Evolutionary conservation across 2,113 vertebrate species (phyloP).

Genomic region (Psittacula cyanocephala): DNA sequence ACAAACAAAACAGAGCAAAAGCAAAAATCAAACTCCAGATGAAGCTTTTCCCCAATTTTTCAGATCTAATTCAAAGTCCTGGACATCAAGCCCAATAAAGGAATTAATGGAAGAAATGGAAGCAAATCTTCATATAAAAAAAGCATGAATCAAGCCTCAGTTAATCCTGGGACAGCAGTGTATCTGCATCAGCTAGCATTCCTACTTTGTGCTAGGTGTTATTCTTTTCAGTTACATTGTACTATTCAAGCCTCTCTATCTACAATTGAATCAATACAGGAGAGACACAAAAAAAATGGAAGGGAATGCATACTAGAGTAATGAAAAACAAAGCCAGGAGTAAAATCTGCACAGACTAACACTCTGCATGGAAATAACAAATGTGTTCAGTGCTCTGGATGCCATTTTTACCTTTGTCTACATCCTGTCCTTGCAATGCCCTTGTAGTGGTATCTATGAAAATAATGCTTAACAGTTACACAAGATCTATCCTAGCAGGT

Average conservation of each 20-base stretch:
- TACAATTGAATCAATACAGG: not conserved
- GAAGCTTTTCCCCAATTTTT: not conserved
- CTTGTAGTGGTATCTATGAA: not conserved
- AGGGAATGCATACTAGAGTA: not conserved
- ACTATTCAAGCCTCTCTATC: not conserved
- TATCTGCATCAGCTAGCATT: not conserved
- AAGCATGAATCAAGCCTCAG: not conserved
- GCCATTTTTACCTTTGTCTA: not conserved
- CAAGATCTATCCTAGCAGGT: not conserved
- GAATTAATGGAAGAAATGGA: not conserved
- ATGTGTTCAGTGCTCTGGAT: not conserved
- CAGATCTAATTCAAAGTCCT: not conserved
- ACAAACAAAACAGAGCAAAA: not conserved
- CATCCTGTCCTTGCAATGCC: not conserved
- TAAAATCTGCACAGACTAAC: not conserved
- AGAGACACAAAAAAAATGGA: not conserved
- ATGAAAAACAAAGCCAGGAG: not conserved
- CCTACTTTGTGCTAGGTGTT: not conserved
- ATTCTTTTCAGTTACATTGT: not conserved
- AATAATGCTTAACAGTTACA: not conserved
- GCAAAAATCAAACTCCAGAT: not conserved
- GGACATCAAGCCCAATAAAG: not conserved
- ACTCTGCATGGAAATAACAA: not conserved
- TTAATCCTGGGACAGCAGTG: not conserved
- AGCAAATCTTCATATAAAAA: not conserved